Evolutionary conservation across 1,140 invertebrate species (phyloP).

Genomic region (Pseudomyrmex sp.): DNA sequence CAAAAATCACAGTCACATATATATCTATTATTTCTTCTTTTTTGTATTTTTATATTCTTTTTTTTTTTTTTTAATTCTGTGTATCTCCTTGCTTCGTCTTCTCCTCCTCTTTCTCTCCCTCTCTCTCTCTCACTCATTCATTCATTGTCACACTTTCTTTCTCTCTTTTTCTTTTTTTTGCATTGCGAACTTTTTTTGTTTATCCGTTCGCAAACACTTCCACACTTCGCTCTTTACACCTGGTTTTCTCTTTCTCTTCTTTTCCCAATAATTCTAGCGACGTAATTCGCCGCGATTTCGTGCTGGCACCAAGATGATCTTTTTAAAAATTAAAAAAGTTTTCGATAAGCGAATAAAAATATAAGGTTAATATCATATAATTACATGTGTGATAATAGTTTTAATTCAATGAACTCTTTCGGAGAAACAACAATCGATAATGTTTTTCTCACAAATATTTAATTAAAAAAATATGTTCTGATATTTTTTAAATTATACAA

Average conservation of each 20-base stretch:
- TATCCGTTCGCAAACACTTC: conserved; percentile 45
- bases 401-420: neutral
- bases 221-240: neutral
- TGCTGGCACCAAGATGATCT: neutral
- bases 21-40: conserved; percentile 68
- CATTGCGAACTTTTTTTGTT: conserved; percentile 45
- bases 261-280: neutral
- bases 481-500: no score
- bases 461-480: no score
- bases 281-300: conserved; percentile 55
- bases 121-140: conserved; percentile 58
- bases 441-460: no score
- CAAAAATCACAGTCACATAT: conserved; percentile 75
- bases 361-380: neutral
- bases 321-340: neutral
- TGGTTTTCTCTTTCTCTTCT: neutral
- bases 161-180: conserved; percentile 50
- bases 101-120: conserved; percentile 44
- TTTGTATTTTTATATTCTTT: conserved; percentile 54
- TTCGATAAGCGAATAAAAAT: neutral
- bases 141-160: conserved; percentile 51
- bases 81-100: conserved; percentile 32
- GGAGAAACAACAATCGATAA: neutral
- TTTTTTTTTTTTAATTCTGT: conserved; percentile 38
- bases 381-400: neutral